phyloP scores from a whole-genome alignment of 2,113 vertebrate species.

The Deroptyus accipitrinus region DNA sequence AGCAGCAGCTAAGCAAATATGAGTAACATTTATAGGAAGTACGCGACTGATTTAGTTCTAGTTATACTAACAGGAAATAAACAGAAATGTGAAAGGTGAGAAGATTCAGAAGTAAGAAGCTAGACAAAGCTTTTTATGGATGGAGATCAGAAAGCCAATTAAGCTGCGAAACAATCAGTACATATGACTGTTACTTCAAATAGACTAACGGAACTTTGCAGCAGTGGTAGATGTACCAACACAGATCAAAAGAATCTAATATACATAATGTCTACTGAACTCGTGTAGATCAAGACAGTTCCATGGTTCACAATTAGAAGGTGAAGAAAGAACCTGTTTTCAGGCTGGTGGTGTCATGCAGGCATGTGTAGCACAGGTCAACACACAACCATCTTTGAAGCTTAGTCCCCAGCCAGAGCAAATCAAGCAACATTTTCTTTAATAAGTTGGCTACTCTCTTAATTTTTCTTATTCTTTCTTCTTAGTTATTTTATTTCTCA shows the following conservation, averaged over 20 bases:
- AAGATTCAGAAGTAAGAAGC: constrained; percentile 28
- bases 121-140: background rate
- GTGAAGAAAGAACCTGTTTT: background rate
- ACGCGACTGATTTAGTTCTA: background rate
- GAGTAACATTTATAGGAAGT: background rate
- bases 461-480: background rate
- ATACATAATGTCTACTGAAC: background rate
- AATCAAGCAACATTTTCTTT: background rate
- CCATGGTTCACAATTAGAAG: background rate
- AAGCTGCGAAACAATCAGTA: background rate
- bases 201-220: background rate
- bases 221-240: background rate
- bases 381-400: background rate
- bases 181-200: background rate
- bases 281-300: background rate
- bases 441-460: background rate
- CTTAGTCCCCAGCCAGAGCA: background rate
- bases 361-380: background rate
- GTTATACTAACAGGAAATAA: constrained; percentile 34
- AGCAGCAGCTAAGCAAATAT: constrained; percentile 2
- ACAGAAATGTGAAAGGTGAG: constrained; percentile 16
- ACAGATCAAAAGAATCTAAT: background rate
- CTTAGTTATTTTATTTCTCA: background rate
- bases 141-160: background rate
- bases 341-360: background rate